Conservation (phyloP, 2,888 invertebrate genomes). For the Protophormia terraenovae region DNA sequence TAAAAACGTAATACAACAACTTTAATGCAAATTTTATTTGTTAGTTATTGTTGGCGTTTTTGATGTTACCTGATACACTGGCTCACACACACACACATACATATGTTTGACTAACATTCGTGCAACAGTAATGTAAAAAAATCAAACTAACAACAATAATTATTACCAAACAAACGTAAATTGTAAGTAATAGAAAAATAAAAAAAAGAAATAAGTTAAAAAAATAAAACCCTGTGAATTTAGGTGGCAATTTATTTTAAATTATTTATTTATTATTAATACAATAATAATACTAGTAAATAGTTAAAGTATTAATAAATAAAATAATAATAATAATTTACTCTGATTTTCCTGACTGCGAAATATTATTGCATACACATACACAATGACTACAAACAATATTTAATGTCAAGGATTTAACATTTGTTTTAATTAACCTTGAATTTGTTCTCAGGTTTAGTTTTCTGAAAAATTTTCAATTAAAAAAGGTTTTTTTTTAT, state of each 20-base stretch:
- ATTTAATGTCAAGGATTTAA: slow-evolving; percentile 50
- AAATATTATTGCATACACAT: not conserved
- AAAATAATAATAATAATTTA: slow-evolving; percentile 25
- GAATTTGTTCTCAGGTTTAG: slow-evolving; percentile 19
- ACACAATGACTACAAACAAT: not conserved
- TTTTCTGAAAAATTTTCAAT: not conserved
- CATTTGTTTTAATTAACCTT: slow-evolving; percentile 58
- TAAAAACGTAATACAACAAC: slow-evolving; percentile 10
- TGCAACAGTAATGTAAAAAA: slow-evolving; percentile 57
- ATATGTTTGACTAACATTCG: slow-evolving; percentile 5
- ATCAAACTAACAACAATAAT: slow-evolving; percentile 23
- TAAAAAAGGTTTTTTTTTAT: not conserved
- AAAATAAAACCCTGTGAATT: slow-evolving; percentile 49
- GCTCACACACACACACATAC: not conserved
- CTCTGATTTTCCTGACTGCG: slow-evolving; percentile 1
- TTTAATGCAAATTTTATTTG: slow-evolving; percentile 61
- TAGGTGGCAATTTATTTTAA: slow-evolving; percentile 30
- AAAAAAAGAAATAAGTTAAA: slow-evolving; percentile 37
- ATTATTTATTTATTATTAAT: not conserved
- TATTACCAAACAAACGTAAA: slow-evolving; percentile 34
- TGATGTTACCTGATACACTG: not conserved
- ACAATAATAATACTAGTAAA: not conserved
- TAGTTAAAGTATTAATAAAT: slow-evolving; percentile 15
- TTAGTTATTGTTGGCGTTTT: slow-evolving; percentile 43
- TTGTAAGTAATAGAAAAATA: slow-evolving; percentile 5